A percentile compares a stretch with the other conserved stretches of the same genome.
Evolutionary conservation across 2,113 vertebrate species (phyloP).

Genomic region (Isichthys henryi): DNA sequence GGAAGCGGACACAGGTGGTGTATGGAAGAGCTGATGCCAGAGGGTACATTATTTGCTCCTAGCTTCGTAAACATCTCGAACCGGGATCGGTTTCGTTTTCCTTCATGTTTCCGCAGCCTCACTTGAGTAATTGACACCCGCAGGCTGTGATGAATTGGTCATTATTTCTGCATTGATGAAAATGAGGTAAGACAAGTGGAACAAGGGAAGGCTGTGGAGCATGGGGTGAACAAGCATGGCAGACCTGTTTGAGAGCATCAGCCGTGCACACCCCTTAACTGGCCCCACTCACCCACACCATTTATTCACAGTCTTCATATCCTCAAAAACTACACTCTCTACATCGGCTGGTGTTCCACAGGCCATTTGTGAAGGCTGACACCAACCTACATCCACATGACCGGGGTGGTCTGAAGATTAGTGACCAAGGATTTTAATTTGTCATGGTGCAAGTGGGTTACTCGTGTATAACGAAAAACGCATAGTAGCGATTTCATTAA

Average conservation of each 20-base stretch:
- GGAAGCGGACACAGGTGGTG: neutral
- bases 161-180: neutral
- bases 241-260: neutral
- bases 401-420: neutral
- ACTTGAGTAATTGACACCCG: neutral
- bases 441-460: neutral
- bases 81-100: neutral
- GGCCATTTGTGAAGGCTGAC: neutral
- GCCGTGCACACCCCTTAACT: neutral
- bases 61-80: neutral
- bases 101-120: neutral
- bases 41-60: neutral
- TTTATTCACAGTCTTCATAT: neutral
- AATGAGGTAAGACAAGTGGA: neutral
- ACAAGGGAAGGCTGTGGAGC: neutral
- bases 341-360: neutral
- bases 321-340: neutral
- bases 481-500: neutral
- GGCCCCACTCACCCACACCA: neutral
- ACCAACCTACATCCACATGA: neutral
- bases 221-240: neutral
- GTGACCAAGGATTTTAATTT: neutral
- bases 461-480: neutral
- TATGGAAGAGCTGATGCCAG: neutral
- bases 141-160: neutral